These are phyloP conservation scores for Grammomys dolichurus DNA, from an alignment of 2,113 vertebrate genomes.

Conservation along the genomic window DNA sequence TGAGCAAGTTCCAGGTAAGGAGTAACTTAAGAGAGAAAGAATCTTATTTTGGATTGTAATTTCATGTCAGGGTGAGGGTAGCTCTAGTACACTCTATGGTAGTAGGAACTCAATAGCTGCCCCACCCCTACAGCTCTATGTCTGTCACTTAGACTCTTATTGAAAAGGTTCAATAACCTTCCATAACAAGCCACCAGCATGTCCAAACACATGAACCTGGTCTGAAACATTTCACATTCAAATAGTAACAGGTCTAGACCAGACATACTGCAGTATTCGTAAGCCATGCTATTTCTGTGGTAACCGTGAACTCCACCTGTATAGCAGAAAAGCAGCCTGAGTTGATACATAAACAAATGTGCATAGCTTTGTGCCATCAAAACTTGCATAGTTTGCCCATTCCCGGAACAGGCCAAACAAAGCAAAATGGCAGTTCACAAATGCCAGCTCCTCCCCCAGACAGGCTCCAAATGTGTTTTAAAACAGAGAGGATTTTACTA, in stretches of 20 bases:
- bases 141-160: neutral
- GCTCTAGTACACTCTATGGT: too few relatives aligned
- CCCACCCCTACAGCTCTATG: accelerated
- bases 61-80: neutral
- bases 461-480: neutral
- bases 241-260: neutral
- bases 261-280: neutral
- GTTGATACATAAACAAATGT: neutral
- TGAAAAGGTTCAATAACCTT: neutral
- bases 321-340: neutral
- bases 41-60: neutral
- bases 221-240: neutral
- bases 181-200: too few relatives aligned
- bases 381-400: neutral
- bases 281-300: neutral
- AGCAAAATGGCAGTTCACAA: conserved; percentile 14
- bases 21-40: neutral
- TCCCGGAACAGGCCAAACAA: neutral
- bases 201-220: neutral
- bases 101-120: neutral
- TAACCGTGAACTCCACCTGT: neutral
- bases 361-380: neutral
- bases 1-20: neutral
- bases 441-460: neutral
- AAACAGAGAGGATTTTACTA: conserved; percentile 51